A percentile compares a stretch with the other conserved stretches of the same genome.
phyloP scores from a whole-genome alignment of 1,140 invertebrate species.

The Drosophila willistoni region DNA sequence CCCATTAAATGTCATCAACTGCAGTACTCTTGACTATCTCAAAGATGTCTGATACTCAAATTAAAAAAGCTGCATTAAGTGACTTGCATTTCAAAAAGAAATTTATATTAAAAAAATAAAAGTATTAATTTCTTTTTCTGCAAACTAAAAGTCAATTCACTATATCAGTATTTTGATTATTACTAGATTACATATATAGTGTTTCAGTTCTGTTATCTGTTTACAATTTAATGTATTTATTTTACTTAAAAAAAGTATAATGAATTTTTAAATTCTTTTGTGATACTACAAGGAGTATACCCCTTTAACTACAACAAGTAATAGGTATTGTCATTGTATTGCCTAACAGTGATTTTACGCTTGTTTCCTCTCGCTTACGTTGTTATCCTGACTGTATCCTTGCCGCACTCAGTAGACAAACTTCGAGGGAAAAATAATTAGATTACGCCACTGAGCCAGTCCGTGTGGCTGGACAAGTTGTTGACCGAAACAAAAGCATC shows the following conservation, averaged over 20 bases:
- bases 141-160: neutral
- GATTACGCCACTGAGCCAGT: slow-evolving; percentile 49
- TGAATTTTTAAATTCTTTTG: too few species aligned
- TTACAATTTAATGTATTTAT: neutral
- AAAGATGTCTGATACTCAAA: neutral
- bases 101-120: too few species aligned
- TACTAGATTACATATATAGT: neutral
- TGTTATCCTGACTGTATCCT: neutral
- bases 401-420: slow-evolving; percentile 6
- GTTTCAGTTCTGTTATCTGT: neutral
- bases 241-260: neutral
- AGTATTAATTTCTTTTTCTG: neutral
- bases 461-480: slow-evolving; percentile 37
- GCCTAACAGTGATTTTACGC: neutral
- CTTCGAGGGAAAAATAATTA: slow-evolving; percentile 44
- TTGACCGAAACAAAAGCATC: slow-evolving; percentile 26
- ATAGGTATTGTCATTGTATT: neutral
- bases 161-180: too few species aligned
- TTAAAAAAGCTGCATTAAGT: neutral
- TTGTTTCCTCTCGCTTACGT: slow-evolving; percentile 6
- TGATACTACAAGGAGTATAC: neutral
- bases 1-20: neutral
- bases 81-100: too few species aligned
- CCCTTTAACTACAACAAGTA: neutral
- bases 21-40: neutral